These are phyloP conservation scores for Drosophila pruinosa DNA, from an alignment of 1,140 invertebrate genomes.

Conservation along the genomic window DNA sequence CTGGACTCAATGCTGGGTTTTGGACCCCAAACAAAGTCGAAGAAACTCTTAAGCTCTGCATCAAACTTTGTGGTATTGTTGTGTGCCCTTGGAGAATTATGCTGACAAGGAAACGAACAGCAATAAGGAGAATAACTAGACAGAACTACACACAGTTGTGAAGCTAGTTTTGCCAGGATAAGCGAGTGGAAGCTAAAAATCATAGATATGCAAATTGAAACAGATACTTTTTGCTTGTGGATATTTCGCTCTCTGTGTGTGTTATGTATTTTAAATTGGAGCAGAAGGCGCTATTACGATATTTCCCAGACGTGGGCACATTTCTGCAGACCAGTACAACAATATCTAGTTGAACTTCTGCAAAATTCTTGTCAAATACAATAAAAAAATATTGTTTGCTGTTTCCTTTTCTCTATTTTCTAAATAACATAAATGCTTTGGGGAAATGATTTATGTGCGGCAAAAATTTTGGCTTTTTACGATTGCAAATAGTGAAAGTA, in stretches of 20 bases:
- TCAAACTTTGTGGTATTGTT: slow-evolving; percentile 68
- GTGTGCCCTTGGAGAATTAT: slow-evolving; percentile 66
- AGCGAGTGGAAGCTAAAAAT: slow-evolving; percentile 50
- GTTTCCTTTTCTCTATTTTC: slow-evolving; percentile 32
- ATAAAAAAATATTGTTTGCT: slow-evolving; percentile 35
- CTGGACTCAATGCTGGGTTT: too few relatives aligned
- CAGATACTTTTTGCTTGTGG: slow-evolving; percentile 58
- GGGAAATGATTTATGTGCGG: slow-evolving; percentile 75
- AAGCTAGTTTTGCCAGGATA: slow-evolving; percentile 22
- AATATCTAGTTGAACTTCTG: slow-evolving; percentile 6
- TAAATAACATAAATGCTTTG: slow-evolving; percentile 76
- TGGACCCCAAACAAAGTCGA: neutral
- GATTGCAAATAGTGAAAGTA: slow-evolving; percentile 67
- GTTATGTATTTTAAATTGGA: slow-evolving; percentile 62
- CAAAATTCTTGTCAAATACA: slow-evolving; percentile 40
- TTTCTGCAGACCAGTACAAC: slow-evolving; percentile 5
- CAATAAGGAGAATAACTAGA: slow-evolving; percentile 19
- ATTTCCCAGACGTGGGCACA: slow-evolving; percentile 59
- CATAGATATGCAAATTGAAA: slow-evolving; percentile 82
- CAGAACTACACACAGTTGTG: slow-evolving; percentile 36
- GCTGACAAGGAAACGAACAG: slow-evolving; percentile 41
- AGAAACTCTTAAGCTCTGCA: slow-evolving; percentile 52
- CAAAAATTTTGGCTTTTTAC: slow-evolving; percentile 50
- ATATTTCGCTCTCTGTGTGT: slow-evolving; percentile 22
- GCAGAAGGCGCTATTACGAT: slow-evolving; percentile 62